These are phyloP conservation scores for Perognathus longimembris DNA, from an alignment of 2,113 vertebrate species.

Conservation along the genomic window DNA sequence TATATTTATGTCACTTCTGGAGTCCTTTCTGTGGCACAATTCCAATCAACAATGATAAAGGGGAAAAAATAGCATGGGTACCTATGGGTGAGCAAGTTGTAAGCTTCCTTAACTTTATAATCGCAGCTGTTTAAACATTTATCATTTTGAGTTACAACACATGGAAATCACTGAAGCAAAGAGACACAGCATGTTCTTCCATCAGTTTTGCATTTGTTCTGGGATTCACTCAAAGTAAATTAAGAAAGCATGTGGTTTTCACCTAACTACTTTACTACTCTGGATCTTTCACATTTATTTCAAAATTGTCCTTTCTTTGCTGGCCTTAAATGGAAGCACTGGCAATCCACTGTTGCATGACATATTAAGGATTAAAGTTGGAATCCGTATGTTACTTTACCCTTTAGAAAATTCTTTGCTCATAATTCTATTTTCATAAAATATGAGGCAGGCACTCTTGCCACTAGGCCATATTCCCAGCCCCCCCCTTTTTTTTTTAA, in stretches of 20 bases:
- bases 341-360: not conserved
- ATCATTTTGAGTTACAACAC: conserved; percentile 82
- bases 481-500: no score
- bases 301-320: conserved; percentile 46
- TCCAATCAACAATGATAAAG: conserved; percentile 78
- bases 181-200: conserved; percentile 79
- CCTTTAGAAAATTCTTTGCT: conserved; percentile 34
- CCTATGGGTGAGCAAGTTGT: not conserved
- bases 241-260: conserved; percentile 54
- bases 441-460: no score
- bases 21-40: conserved; percentile 82
- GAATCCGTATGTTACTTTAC: not conserved
- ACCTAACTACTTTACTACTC: conserved; percentile 5
- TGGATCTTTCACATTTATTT: conserved; percentile 23
- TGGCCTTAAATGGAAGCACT: not conserved
- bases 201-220: conserved; percentile 69
- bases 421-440: not conserved
- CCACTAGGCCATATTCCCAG: no score
- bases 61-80: conserved; percentile 60
- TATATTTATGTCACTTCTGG: conserved; percentile 80
- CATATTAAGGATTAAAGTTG: conserved; percentile 22
- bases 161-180: conserved; percentile 74
- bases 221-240: conserved; percentile 66
- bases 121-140: conserved; percentile 87
- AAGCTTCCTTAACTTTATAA: conserved; percentile 72